Evolutionary conservation across 2,113 vertebrate species (phyloP).

Genomic region (Lepus americanus): DNA sequence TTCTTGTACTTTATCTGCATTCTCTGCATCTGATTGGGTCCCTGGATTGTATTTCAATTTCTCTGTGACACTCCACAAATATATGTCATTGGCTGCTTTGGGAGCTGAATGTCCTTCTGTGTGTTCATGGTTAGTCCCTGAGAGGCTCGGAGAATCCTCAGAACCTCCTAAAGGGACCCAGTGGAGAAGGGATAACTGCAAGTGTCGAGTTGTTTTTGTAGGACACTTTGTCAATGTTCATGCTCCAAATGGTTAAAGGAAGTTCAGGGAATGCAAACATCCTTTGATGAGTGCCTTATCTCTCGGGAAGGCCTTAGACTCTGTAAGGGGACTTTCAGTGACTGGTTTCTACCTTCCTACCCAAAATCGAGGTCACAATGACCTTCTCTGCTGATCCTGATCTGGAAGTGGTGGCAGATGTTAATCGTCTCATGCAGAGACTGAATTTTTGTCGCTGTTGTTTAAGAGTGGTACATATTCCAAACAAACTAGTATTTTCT

Average conservation of each 20-base stretch:
- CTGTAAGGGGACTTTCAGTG: neutral
- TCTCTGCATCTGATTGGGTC: no score
- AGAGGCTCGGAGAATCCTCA: no score
- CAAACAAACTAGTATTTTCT: neutral
- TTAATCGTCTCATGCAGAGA: neutral
- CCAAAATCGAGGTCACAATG: neutral
- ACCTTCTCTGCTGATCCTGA: neutral
- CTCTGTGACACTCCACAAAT: no score
- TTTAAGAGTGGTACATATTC: neutral
- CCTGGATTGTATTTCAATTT: no score
- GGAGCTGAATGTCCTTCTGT: no score
- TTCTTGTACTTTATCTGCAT: no score
- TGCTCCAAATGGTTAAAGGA: neutral
- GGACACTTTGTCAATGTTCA: neutral
- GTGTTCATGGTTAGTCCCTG: no score
- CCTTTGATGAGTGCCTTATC: neutral
- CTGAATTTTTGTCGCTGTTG: neutral
- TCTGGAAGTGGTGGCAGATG: neutral
- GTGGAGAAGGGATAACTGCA: neutral
- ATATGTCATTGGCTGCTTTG: no score
- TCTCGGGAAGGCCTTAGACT: neutral
- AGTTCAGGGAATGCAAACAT: neutral
- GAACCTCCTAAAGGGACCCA: no score
- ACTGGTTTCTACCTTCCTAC: neutral
- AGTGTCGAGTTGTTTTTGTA: neutral